Percentiles rank a stretch among this genome's conserved stretches.
Evolutionary conservation across 2,888 invertebrate species (phyloP).

Genomic region (Scaptomyza tumidula): DNA sequence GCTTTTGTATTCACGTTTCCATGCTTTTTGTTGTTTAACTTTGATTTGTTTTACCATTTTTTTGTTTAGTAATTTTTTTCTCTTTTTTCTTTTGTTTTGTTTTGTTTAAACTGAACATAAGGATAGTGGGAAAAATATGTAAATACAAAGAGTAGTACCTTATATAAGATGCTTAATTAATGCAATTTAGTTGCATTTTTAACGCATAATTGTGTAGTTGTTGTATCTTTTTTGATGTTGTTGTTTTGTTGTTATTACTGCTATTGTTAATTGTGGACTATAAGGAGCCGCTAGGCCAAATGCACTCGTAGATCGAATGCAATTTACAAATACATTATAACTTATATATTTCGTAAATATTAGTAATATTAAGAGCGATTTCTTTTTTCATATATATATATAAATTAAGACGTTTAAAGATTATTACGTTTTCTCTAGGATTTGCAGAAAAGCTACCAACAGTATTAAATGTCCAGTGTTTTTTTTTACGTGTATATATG

Average conservation of each 20-base stretch:
- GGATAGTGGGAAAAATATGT: slow-evolving; percentile 70
- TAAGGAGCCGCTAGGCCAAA: slow-evolving; percentile 60
- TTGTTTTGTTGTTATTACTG: slow-evolving; percentile 33
- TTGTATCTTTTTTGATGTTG: slow-evolving; percentile 42
- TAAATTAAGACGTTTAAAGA: slow-evolving; percentile 54
- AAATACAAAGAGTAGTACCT: slow-evolving; percentile 71
- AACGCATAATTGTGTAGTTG: slow-evolving; percentile 47
- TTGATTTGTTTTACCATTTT: slow-evolving; percentile 71
- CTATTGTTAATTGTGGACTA: slow-evolving; percentile 54
- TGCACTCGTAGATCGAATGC: slow-evolving; percentile 59
- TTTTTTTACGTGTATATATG: slow-evolving; percentile 6
- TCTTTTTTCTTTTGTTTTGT: slow-evolving; percentile 49
- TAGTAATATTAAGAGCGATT: slow-evolving; percentile 75
- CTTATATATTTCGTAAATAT: slow-evolving; percentile 72
- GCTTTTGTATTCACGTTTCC: slow-evolving; percentile 71
- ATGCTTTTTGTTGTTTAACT: slow-evolving; percentile 57
- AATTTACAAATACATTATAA: slow-evolving; percentile 46
- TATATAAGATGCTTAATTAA: slow-evolving; percentile 49
- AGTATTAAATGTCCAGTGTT: slow-evolving; percentile 42
- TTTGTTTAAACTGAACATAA: slow-evolving; percentile 73
- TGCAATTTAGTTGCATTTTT: slow-evolving; percentile 43
- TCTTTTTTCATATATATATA: slow-evolving; percentile 25
- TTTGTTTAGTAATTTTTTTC: slow-evolving; percentile 65
- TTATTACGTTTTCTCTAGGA: slow-evolving; percentile 33
- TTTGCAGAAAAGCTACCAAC: slow-evolving; percentile 51